A percentile compares a stretch with the other conserved stretches of the same genome.
phyloP scores from a whole-genome alignment of 2,888 invertebrate species.

The Philhelius pedissequus region DNA sequence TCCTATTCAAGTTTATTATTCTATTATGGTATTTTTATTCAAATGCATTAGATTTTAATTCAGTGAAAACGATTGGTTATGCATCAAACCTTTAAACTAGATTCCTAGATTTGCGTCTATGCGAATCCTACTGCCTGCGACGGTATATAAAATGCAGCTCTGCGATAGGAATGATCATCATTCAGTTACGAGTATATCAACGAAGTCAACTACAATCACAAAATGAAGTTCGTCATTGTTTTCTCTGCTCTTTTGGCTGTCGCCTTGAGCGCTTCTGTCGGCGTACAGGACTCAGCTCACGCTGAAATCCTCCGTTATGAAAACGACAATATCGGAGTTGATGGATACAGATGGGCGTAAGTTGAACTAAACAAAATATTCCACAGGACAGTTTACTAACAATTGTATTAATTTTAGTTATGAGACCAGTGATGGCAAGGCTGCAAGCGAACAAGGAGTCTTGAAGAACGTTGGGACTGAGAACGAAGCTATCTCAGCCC shows the following conservation, averaged over 20 bases:
- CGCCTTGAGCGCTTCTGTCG: slow-evolving; percentile 68
- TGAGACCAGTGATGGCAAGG: slow-evolving; percentile 75
- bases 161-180: not conserved
- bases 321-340: slow-evolving; percentile 80
- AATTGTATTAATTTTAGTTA: slow-evolving; percentile 1
- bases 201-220: slow-evolving; percentile 35
- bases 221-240: slow-evolving; percentile 72
- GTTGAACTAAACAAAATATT: too few species aligned
- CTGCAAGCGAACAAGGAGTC: not conserved
- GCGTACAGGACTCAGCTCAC: slow-evolving; percentile 74
- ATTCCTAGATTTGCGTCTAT: too few species aligned
- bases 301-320: slow-evolving; percentile 81
- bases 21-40: too few species aligned
- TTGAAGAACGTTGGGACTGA: not conserved
- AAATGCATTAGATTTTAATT: too few species aligned
- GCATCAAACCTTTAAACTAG: too few species aligned
- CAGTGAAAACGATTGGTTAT: too few species aligned
- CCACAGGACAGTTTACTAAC: too few species aligned
- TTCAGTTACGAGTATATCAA: slow-evolving; percentile 17
- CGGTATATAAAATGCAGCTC: not conserved
- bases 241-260: slow-evolving; percentile 70
- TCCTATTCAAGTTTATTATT: too few species aligned
- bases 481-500: not conserved
- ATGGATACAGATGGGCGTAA: slow-evolving; percentile 82
- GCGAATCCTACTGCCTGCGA: too few species aligned